Conservation (phyloP, 2,113 vertebrate species). For the Silurus glanis region DNA sequence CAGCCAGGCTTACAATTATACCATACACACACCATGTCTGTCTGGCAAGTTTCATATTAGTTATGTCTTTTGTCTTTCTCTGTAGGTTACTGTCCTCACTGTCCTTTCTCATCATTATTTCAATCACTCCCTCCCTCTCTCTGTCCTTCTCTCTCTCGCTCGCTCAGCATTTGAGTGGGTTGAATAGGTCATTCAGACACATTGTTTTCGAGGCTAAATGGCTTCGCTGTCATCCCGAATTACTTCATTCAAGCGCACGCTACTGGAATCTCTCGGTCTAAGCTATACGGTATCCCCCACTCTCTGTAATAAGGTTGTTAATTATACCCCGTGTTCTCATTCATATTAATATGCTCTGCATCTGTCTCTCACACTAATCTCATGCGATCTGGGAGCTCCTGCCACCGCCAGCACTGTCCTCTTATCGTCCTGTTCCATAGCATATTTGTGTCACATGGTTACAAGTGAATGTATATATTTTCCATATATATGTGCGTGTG, state of each 20-base stretch:
- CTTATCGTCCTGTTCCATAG: not conserved
- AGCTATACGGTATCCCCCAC: not conserved
- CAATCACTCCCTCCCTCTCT: not conserved
- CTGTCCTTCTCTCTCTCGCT: not conserved
- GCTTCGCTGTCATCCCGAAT: slow-evolving; percentile 43
- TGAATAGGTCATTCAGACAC: slow-evolving; percentile 32
- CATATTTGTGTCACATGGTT: not conserved
- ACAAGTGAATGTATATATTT: not conserved
- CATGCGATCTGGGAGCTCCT: not conserved
- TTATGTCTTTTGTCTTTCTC: slow-evolving; percentile 38
- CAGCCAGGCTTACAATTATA: slow-evolving; percentile 18
- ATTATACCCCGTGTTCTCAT: slow-evolving; percentile 45
- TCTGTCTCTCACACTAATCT: slow-evolving; percentile 8
- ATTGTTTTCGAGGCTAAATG: slow-evolving; percentile 28
- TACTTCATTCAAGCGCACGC: slow-evolving; percentile 35
- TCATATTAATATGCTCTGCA: slow-evolving; percentile 39
- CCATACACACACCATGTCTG: slow-evolving; percentile 13
- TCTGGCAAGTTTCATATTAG: slow-evolving; percentile 26
- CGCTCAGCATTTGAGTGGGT: not conserved
- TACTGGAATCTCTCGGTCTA: slow-evolving; percentile 11
- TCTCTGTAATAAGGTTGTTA: slow-evolving; percentile 42
- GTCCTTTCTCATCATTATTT: slow-evolving; percentile 32
- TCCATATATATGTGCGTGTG: too few relatives aligned
- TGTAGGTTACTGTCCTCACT: slow-evolving; percentile 38
- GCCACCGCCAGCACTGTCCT: not conserved